Evolutionary conservation across 2,888 invertebrate species (phyloP).

Genomic region (Dolomedes plantarius): DNA sequence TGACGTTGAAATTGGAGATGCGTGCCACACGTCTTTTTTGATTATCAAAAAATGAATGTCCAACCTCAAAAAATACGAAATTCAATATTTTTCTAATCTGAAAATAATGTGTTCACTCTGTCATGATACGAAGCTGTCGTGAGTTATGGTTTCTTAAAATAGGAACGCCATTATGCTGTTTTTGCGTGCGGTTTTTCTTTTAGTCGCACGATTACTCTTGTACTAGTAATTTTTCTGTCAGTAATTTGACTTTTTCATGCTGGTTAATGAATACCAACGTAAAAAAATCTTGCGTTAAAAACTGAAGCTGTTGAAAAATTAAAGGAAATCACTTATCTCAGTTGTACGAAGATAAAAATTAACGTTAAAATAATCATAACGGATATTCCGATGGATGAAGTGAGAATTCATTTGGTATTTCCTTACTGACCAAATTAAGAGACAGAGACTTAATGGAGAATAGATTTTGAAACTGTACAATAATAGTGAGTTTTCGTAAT

Average conservation of each 20-base stretch:
- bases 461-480: too few species aligned
- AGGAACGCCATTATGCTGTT: constrained; percentile 28
- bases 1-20: too few species aligned
- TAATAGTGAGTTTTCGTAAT: too few species aligned
- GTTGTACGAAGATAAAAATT: too few species aligned
- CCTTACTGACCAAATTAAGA: too few species aligned
- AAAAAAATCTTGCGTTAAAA: not conserved
- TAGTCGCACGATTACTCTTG: not conserved
- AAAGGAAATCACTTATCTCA: not conserved
- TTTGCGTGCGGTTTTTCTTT: constrained; percentile 39
- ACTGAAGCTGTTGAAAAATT: not conserved
- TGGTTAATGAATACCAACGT: not conserved
- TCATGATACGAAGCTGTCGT: not conserved
- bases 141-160: constrained; percentile 12
- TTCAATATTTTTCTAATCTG: not conserved
- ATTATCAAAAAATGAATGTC: too few species aligned
- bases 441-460: too few species aligned
- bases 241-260: not conserved
- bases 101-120: not conserved
- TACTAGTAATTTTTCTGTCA: not conserved
- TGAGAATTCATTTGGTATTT: too few species aligned
- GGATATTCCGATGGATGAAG: too few species aligned
- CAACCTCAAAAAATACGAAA: too few species aligned
- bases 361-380: too few species aligned
- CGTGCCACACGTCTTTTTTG: too few species aligned